Percentiles rank a stretch among this genome's conserved stretches.
Conservation (phyloP, 2,888 invertebrate genomes). For the Diarsia brunnea region DNA sequence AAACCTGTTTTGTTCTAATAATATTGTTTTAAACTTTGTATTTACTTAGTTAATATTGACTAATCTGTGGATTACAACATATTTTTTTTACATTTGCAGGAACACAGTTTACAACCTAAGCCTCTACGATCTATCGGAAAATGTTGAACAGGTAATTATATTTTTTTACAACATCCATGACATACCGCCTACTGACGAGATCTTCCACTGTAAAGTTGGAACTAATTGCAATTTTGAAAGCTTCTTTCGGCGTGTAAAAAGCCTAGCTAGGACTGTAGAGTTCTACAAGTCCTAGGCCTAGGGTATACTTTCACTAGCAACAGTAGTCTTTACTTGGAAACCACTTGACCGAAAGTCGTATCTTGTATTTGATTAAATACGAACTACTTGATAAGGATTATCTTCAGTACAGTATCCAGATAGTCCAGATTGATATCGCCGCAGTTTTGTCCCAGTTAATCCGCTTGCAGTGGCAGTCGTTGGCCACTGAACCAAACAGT, state of each 20-base stretch:
- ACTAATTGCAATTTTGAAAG: neutral
- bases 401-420: slow-evolving; percentile 61
- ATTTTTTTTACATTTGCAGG: slow-evolving; percentile 89
- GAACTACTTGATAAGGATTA: slow-evolving; percentile 58
- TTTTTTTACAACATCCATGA: slow-evolving; percentile 5
- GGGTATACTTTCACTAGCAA: slow-evolving; percentile 4
- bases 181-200: neutral
- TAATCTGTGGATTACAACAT: slow-evolving; percentile 2
- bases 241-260: neutral
- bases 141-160: slow-evolving; percentile 92
- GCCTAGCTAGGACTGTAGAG: no score
- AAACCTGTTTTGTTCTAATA: slow-evolving; percentile 26
- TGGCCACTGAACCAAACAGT: slow-evolving; percentile 60
- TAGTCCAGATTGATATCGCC: slow-evolving; percentile 71
- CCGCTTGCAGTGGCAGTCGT: slow-evolving; percentile 54
- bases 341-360: slow-evolving; percentile 28
- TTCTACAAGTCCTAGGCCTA: no score
- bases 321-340: slow-evolving; percentile 24
- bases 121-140: slow-evolving; percentile 95
- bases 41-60: slow-evolving; percentile 3
- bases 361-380: slow-evolving; percentile 51
- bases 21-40: neutral
- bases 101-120: slow-evolving; percentile 98
- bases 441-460: slow-evolving; percentile 52
- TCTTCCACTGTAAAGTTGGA: neutral